Conservation (phyloP, 2,797 vertebrate genomes). For the Philypnodon macrostomus region DNA sequence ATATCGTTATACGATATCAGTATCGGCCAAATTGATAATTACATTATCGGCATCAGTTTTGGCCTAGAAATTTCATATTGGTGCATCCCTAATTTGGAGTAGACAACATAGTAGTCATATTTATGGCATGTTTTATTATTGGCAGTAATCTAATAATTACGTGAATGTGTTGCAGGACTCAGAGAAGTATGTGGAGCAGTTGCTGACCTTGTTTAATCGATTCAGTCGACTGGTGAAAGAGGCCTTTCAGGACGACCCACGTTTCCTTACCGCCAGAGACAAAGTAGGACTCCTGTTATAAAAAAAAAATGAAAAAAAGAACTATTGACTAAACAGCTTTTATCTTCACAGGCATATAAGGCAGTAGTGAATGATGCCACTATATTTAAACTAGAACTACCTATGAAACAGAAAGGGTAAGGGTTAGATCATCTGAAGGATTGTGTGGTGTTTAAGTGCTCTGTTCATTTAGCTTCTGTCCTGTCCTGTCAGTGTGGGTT, state of each 20-base stretch:
- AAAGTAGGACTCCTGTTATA: constrained; percentile 86
- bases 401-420: constrained; percentile 98
- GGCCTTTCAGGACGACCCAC: constrained; percentile 97
- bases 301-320: background rate
- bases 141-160: too few relatives aligned
- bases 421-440: constrained; percentile 31
- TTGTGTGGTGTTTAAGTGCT: too few relatives aligned
- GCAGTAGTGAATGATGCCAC: constrained; percentile 98
- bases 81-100: background rate
- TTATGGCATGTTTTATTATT: too few relatives aligned
- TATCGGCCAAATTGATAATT: too few relatives aligned
- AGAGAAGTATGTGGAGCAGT: constrained; percentile 97
- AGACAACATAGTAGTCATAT: too few relatives aligned
- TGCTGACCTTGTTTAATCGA: constrained; percentile 96
- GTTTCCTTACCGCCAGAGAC: constrained; percentile 97
- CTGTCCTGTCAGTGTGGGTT: constrained; percentile 79
- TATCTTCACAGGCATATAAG: constrained; percentile 88
- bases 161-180: constrained; percentile 83
- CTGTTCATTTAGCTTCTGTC: background rate
- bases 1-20: too few relatives aligned
- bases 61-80: too few relatives aligned
- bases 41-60: too few relatives aligned
- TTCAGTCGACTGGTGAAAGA: constrained; percentile 99
- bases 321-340: background rate
- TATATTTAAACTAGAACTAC: constrained; percentile 99